phyloP scores from a whole-genome alignment of 2,888 invertebrate species.

The Protula sp. region DNA sequence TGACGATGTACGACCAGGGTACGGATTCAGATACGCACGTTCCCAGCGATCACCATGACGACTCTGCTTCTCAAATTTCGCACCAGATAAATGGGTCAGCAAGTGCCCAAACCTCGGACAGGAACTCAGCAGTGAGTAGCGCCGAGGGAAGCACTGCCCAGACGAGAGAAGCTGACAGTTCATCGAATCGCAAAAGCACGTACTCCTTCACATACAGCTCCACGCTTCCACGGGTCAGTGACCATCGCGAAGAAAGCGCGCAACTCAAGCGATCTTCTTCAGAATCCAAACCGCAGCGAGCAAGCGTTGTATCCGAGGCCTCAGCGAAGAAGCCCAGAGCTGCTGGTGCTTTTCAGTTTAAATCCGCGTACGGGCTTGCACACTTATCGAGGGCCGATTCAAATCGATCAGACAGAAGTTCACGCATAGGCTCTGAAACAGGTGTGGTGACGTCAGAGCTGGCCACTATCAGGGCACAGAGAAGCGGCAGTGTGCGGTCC shows the following conservation, averaged over 20 bases:
- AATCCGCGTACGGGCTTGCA: not conserved
- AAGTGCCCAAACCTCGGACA: not conserved
- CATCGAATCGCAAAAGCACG: not conserved
- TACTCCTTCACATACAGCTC: not conserved
- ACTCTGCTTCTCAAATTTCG: not conserved
- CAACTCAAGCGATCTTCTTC: not conserved
- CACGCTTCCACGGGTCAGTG: not conserved
- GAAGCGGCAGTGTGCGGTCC: no score
- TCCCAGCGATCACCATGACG: no score
- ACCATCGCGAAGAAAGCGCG: not conserved
- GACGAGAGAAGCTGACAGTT: no score
- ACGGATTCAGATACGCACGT: no score
- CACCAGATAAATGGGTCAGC: not conserved
- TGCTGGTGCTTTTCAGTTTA: not conserved
- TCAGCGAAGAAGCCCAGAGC: no score
- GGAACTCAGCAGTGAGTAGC: not conserved
- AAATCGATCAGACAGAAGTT: no score
- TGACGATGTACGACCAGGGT: slow-evolving; percentile 4
- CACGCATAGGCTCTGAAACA: no score
- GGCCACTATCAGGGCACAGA: no score
- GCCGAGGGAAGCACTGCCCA: no score
- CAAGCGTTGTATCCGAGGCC: no score
- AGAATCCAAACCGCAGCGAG: no score
- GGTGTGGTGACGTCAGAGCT: no score
- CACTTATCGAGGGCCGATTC: not conserved